phyloP scores from a whole-genome alignment of 2,888 invertebrate species.

The Biston betularia region DNA sequence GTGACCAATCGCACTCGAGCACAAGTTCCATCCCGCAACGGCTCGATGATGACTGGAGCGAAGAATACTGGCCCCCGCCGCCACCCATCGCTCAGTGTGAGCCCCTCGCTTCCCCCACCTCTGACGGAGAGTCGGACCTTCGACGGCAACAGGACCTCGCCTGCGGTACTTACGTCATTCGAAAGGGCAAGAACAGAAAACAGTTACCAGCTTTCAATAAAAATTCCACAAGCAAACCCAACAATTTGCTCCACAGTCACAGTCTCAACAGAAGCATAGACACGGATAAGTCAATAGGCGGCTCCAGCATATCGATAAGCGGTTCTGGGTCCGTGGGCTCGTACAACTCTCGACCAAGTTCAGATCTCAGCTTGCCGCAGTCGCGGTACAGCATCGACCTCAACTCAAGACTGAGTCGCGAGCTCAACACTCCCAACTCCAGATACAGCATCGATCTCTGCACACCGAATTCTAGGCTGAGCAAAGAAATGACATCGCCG shows the following conservation, averaged over 20 bases:
- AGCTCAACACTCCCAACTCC: slow-evolving; percentile 87
- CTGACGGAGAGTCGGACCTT: slow-evolving; percentile 83
- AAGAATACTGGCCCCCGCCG: slow-evolving; percentile 91
- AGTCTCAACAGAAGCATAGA: slow-evolving; percentile 79
- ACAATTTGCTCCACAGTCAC: slow-evolving; percentile 75
- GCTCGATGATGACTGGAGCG: slow-evolving; percentile 87
- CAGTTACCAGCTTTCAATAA: slow-evolving; percentile 87
- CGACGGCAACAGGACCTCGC: slow-evolving; percentile 72
- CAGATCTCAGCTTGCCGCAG: slow-evolving; percentile 87
- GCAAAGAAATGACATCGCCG: slow-evolving; percentile 86
- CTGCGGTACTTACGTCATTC: slow-evolving; percentile 92
- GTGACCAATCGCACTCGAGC: slow-evolving; percentile 87
- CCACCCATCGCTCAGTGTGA: slow-evolving; percentile 88
- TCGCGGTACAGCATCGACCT: slow-evolving; percentile 86
- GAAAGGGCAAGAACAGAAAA: slow-evolving; percentile 90
- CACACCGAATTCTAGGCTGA: slow-evolving; percentile 86
- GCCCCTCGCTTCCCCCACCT: slow-evolving; percentile 89
- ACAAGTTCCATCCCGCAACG: slow-evolving; percentile 91
- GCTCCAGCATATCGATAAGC: slow-evolving; percentile 82
- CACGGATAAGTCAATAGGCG: slow-evolving; percentile 80
- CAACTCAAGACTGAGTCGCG: slow-evolving; percentile 84
- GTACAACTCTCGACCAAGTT: slow-evolving; percentile 87
- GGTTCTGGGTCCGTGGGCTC: slow-evolving; percentile 85
- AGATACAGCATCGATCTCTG: slow-evolving; percentile 90
- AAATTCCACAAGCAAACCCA: slow-evolving; percentile 79